Base-by-base conservation (phyloP, 1,140 invertebrate genomes). In the Heterodera carotae region DNA sequence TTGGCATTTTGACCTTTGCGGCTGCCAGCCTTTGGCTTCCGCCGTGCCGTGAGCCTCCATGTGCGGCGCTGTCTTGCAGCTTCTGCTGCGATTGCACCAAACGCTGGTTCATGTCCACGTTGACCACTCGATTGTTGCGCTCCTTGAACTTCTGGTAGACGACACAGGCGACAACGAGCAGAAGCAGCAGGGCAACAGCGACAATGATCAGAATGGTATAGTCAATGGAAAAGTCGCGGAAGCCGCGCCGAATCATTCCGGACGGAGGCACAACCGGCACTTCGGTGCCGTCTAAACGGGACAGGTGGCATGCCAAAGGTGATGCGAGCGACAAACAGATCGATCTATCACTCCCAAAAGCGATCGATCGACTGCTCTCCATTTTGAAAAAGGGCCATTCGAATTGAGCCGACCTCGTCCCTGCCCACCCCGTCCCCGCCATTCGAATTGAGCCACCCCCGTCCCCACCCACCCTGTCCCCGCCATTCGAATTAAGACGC, bases 161-260 rank as follows among this genome's bases (percentile, higher is more conserved):
- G 31, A 75, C 39, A 33, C 76, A 77, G 0, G 56, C 53, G 36
- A 77, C 25, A n/a, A 77, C 66, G 31, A 77, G 29, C 43, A 69
- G 27, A 34, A 77, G 60, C 10, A 77, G 29, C 31, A 69, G 27
- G 2, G 70, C 43, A n/a, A 77, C 29, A 25, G 75, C 27, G 2
- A 77, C 34, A 12, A 60, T 69, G 7, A 77, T n/a, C 36, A 77
- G 29, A 18, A 77, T 43, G 3, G 48, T 77, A 39, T 73, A 77
- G n/a, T 77, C 69, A 6, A 77, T 76, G 2, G 76, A 69, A 62
- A 74, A 74, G 27, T 74, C 72, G 22, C 56, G 72, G n/a, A 74
- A 74, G 2, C 72, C 72, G 22, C 72, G 72, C 1, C 72, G 56
- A 29, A 74, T 59, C 72, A 74, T 74, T 18, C 72, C 72, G 0